Evolutionary conservation across 2,797 vertebrate genomes (phyloP), one percentile per base, ranked within the genome.

Genomic region (Molossus alvarezi): DNA sequence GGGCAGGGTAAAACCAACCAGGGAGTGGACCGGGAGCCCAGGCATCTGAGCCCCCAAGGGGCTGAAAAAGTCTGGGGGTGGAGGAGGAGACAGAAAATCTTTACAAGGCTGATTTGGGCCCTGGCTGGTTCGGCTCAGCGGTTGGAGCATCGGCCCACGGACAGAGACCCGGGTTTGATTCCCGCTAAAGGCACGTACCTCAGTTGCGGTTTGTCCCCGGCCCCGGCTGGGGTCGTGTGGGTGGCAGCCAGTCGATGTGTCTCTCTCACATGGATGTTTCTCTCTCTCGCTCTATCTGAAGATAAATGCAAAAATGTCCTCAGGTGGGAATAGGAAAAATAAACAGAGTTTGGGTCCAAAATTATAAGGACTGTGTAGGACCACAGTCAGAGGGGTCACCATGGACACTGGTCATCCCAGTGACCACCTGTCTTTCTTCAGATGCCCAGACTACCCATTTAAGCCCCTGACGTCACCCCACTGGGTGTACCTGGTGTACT

Each of bases 101-200:
- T 67, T 84, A 29, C 48, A 83, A 92, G 48, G 85, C 14, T 65
- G 53, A 85, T 81, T 55, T 95, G 57, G 45, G 62, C 84, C 58
- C 84, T 45, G 41, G 41, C 41, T 6, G 41, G 41, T 45, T 45
- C 6, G 41, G 41, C 41, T 45, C 41, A 45, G 41, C 41, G 41
- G 41, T 45, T 45, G 4, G 41, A 45, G 41, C 41, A 6, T 45
- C 41, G 41, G 41, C 41, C 41, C 6, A 6, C 41, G 6, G 41
- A 45, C 41, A 45, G 41, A 45, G 41, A 45, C 41, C 41, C 6
- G 41, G 41, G 41, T 45, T 45, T 5, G 41, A 3, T 45, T 45
- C 41, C 41, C 6, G 41, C 41, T 45, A 45, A 45, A 6, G 41
- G 41, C 41, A 45, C 41, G 41, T 5, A 6, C 41, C 41, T 45